Base-by-base conservation (phyloP, 2,113 vertebrate species). In the Bos javanicus region DNA sequence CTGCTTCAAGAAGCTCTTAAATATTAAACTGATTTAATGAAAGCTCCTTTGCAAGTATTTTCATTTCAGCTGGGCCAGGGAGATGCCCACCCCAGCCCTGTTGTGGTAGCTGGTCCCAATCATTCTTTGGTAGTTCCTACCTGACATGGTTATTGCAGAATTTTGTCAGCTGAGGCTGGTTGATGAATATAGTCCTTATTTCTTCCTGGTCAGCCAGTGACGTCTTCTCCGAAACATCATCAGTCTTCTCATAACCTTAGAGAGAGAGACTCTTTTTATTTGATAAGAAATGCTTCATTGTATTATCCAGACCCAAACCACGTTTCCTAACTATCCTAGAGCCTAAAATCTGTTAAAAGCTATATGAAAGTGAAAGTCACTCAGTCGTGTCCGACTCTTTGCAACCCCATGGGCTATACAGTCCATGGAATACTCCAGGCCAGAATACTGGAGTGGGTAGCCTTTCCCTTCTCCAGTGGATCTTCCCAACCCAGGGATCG, bases 91-190 rank as follows among this genome's bases (percentile, higher is more conserved):
- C 0, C 3, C 3, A 25, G 17, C 39, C 43, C 19, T 9, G 54
- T 16, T 13, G 2, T 0, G 7, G 39, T 3, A 54, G 60, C 59
- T 23, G 14, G 19, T 17, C 52, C 86, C 25, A 10, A 6, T 56
- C 16, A 8, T n/a, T 52, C 80, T 39, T 28, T 25, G 8, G 46
- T n/a, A 81, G 54, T 12, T 87, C 97, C 86, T 99, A 99, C 99
- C 99, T 99, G 99, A 99, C 99, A 81, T 99, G 99, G 96, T 99
- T 99, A 98, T 98, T 99, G 99, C 99, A 99, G 99, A 99, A 99
- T 98, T 99, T 99, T 28, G 99, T 99, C 96, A 99, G 99, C 98
- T 99, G 99, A 6, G 99, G 99, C 96, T 99, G 99, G 98, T 99
- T 99, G 98, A 99, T 99, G 98, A 99, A 99, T 98, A 99, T 99